Evolutionary conservation across 2,797 vertebrate genomes (phyloP).

Genomic region (Urosaurus nigricauda): DNA sequence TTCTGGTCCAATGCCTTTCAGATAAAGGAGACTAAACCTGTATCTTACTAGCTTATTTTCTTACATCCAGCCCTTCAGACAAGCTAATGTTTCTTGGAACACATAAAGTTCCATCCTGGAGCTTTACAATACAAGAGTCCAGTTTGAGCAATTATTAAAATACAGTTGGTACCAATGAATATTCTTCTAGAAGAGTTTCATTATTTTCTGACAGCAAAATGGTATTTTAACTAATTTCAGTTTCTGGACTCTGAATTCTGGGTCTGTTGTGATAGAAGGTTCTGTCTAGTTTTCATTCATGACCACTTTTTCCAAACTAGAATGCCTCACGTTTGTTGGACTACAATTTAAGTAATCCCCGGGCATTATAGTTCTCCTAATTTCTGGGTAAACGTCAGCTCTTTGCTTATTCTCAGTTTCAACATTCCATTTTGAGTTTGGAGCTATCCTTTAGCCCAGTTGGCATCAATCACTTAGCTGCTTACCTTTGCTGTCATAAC

Average conservation of each 20-base stretch:
- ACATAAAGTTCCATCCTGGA: too few relatives aligned
- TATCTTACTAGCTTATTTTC: background rate
- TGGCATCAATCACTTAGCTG: conserved; percentile 25
- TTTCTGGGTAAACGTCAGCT: too few relatives aligned
- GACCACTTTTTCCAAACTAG: too few relatives aligned
- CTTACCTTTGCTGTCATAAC: conserved; percentile 24
- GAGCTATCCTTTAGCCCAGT: background rate
- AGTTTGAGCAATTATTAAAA: background rate
- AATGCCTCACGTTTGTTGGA: too few relatives aligned
- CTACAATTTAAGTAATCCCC: background rate
- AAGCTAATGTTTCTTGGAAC: background rate
- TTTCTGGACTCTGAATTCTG: background rate
- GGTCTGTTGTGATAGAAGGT: background rate
- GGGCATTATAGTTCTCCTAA: too few relatives aligned
- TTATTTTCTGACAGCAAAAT: background rate
- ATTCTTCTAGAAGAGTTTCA: background rate
- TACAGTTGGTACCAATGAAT: background rate
- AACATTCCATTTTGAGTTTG: background rate
- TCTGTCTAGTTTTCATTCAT: too few relatives aligned
- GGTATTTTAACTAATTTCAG: background rate
- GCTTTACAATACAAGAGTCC: background rate
- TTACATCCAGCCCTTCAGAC: background rate
- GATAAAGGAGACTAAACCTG: too few relatives aligned
- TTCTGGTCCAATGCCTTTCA: too few relatives aligned
- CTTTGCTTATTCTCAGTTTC: background rate